phyloP scores from a whole-genome alignment of 92 coral and sea anemone species.

The Zoanthus gigantus region DNA sequence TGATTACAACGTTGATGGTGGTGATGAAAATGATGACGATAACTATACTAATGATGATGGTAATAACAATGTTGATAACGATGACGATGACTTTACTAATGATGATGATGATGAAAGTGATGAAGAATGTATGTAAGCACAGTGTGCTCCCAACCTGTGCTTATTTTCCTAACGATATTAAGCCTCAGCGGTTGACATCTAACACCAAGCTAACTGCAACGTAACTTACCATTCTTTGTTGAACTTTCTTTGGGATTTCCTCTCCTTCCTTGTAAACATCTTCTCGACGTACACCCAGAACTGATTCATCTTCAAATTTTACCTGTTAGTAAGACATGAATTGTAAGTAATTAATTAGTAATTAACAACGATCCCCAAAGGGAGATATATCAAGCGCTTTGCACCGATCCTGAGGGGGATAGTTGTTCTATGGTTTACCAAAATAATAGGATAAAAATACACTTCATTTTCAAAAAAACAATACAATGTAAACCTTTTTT shows the following conservation, averaged over 20 bases:
- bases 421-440: too few species aligned
- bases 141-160: not conserved
- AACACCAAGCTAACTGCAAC: not conserved
- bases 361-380: not conserved
- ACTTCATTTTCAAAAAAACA: too few species aligned
- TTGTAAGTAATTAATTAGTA: not conserved
- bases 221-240: constrained; percentile 75
- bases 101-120: not conserved
- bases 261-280: constrained; percentile 86
- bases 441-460: too few species aligned
- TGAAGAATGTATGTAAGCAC: not conserved
- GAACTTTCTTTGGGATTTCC: constrained; percentile 80
- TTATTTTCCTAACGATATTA: not conserved
- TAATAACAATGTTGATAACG: too few species aligned
- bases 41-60: too few species aligned
- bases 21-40: too few species aligned
- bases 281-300: constrained; percentile 83
- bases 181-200: not conserved
- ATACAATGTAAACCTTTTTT: too few species aligned
- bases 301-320: constrained; percentile 87
- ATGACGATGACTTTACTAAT: too few species aligned
- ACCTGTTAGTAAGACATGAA: constrained; percentile 48
- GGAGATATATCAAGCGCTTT: too few species aligned
- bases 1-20: too few species aligned
- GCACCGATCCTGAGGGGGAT: too few species aligned